A percentile compares a stretch with the other conserved stretches of the same genome.
phyloP scores from a whole-genome alignment of 64 coral and sea anemone species.

The Exaiptasia diaphana region DNA sequence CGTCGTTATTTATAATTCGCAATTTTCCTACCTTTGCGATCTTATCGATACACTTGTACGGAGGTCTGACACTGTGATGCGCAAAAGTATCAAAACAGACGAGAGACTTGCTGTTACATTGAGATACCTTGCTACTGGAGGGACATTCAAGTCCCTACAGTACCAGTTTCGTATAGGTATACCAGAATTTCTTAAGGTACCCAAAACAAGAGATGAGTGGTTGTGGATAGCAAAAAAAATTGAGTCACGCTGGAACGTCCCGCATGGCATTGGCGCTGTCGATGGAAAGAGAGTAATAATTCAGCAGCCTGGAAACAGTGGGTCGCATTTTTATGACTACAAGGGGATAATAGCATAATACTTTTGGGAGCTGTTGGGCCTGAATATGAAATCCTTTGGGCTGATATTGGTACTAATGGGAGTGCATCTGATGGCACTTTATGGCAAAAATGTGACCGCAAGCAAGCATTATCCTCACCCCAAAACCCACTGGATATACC shows the following conservation, averaged over 20 bases:
- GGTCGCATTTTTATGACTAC: slow-evolving; percentile 19
- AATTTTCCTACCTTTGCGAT: slow-evolving; percentile 3
- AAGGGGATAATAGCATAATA: slow-evolving; percentile 12
- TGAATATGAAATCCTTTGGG: background rate
- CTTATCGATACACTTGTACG: background rate
- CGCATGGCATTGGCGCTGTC: slow-evolving; percentile 1
- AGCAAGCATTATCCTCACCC: background rate
- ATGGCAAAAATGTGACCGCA: background rate
- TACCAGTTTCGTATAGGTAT: slow-evolving; percentile 1
- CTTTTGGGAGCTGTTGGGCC: background rate
- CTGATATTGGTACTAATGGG: slow-evolving; percentile 9
- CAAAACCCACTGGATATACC: background rate
- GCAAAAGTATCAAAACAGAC: slow-evolving; percentile 6
- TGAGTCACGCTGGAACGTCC: background rate
- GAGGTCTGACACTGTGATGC: slow-evolving; percentile 27
- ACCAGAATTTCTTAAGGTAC: background rate
- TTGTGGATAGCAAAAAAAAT: background rate
- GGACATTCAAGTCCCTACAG: slow-evolving; percentile 30
- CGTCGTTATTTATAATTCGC: too few species aligned
- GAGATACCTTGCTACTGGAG: slow-evolving; percentile 35
- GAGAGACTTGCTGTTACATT: slow-evolving; percentile 17
- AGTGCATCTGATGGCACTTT: background rate
- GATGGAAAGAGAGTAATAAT: slow-evolving; percentile 23
- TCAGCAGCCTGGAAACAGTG: background rate
- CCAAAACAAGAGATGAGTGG: background rate